Conservation (phyloP, 1,140 invertebrate genomes). For the Holcopasites calliopsidis region DNA sequence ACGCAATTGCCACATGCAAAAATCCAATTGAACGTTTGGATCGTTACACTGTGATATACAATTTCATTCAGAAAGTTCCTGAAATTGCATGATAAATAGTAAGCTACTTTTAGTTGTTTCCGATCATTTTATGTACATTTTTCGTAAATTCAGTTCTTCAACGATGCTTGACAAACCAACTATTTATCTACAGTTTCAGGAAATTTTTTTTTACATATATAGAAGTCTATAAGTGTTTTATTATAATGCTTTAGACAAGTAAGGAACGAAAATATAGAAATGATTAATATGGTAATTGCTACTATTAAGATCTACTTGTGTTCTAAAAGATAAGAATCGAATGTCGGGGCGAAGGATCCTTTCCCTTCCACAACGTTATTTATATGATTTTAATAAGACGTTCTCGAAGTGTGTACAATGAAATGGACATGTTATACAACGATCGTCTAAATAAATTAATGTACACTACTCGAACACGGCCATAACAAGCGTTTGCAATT, state of each 20-base stretch:
- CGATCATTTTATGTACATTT: conserved; percentile 41
- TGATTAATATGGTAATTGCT: conserved; percentile 36
- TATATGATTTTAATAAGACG: conserved; percentile 30
- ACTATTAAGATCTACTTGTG: conserved; percentile 38
- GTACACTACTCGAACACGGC: background rate
- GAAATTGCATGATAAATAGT: conserved; percentile 59
- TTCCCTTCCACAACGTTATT: conserved; percentile 21
- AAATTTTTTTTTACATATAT: conserved; percentile 54
- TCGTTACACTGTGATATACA: conserved; percentile 64
- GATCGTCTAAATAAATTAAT: conserved; percentile 21
- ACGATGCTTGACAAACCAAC: background rate
- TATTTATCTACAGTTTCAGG: conserved; percentile 60
- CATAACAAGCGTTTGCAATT: conserved; percentile 16
- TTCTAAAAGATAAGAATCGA: conserved; percentile 24
- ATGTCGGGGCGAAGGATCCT: background rate
- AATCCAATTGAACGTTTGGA: conserved; percentile 56
- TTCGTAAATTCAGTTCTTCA: conserved; percentile 14
- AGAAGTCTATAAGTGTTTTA: conserved; percentile 57
- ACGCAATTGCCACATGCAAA: conserved; percentile 51
- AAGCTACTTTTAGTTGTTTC: conserved; percentile 12
- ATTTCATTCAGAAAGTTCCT: conserved; percentile 56
- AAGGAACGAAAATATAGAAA: conserved; percentile 32
- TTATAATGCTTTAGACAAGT: conserved; percentile 50
- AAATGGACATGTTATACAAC: conserved; percentile 25
- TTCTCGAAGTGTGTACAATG: conserved; percentile 3